Percentiles rank a stretch among this genome's conserved stretches.
These are phyloP conservation scores for Geopemphigus sp. DNA, from an alignment of 1,140 invertebrate species.

Conservation along the genomic window DNA sequence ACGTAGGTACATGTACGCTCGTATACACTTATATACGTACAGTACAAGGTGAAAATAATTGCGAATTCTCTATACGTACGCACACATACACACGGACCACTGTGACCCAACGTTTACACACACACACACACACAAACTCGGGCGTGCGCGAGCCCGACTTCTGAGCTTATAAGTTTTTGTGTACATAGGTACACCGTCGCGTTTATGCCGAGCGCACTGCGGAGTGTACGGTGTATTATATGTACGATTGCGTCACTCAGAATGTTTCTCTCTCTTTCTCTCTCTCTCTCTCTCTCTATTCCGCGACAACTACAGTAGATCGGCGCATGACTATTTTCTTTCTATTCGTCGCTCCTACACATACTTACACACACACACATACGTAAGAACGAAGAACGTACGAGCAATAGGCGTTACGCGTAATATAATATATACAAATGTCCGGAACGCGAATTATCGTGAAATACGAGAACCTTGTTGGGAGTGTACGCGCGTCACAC, in stretches of 20 bases:
- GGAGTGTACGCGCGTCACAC: background rate
- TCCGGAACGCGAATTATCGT: background rate
- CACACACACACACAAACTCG: background rate
- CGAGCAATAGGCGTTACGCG: too few species aligned
- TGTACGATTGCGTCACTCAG: background rate
- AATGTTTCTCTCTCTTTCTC: background rate
- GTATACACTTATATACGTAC: background rate
- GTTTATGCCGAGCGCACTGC: too few species aligned
- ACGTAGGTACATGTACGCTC: background rate
- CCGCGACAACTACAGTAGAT: too few species aligned
- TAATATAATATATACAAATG: background rate
- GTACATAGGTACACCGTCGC: background rate
- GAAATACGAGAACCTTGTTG: background rate
- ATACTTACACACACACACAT: too few species aligned
- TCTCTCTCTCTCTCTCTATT: too few species aligned
- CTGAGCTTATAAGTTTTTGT: background rate
- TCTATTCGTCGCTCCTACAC: background rate
- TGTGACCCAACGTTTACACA: background rate
- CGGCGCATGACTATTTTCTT: too few species aligned
- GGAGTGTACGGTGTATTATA: background rate
- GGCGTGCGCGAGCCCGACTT: background rate
- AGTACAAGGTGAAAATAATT: slow-evolving; percentile 18
- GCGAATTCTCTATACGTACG: background rate
- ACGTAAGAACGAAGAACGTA: too few species aligned
- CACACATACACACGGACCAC: background rate